Evolutionary conservation across 2,888 invertebrate species (phyloP).

Genomic region (Caenorhabditis macrosperma): DNA sequence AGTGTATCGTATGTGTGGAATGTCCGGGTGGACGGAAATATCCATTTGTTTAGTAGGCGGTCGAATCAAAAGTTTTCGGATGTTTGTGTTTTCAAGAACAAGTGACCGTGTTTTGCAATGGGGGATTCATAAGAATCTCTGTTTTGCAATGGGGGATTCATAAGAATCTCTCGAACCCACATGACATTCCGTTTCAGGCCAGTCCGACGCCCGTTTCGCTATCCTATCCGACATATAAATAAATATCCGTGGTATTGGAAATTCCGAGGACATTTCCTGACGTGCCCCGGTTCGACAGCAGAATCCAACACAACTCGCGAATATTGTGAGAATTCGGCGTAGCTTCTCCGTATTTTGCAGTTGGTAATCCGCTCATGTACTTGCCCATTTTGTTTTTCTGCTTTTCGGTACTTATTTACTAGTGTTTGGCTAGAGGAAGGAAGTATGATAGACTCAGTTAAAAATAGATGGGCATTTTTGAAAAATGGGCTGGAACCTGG

Average conservation of each 20-base stretch:
- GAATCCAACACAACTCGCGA: not conserved
- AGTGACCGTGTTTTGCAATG: no score
- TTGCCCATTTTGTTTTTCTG: not conserved
- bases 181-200: not conserved
- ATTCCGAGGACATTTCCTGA: constrained; percentile 8
- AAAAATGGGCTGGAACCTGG: no score
- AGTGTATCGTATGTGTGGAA: no score
- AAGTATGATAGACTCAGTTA: not conserved
- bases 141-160: no score
- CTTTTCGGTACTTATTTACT: not conserved
- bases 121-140: no score
- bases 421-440: not conserved
- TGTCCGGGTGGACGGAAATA: no score
- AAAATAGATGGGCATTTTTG: no score
- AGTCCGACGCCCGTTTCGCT: not conserved
- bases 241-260: constrained; percentile 17
- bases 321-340: not conserved
- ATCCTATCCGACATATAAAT: constrained; percentile 6
- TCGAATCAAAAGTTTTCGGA: no score
- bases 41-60: no score
- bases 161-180: not conserved
- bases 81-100: no score
- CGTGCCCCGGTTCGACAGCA: not conserved
- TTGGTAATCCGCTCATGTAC: not conserved
- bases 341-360: not conserved